Evolutionary conservation across 2,113 vertebrate genomes (phyloP).

Genomic region (Columba janthina): DNA sequence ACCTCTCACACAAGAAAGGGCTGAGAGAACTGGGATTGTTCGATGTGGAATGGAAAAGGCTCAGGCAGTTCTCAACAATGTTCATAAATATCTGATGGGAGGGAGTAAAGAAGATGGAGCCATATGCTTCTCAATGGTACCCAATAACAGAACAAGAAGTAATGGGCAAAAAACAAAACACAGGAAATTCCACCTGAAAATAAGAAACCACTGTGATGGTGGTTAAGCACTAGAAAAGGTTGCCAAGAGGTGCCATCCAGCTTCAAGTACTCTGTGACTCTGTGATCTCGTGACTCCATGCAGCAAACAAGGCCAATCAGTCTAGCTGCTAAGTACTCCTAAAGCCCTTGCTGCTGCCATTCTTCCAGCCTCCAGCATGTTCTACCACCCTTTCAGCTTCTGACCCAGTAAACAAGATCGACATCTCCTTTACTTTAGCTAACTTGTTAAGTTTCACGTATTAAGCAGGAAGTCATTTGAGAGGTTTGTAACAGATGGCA

Average conservation of each 20-base stretch:
- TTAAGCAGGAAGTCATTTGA: neutral
- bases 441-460: neutral
- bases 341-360: neutral
- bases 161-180: neutral
- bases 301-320: neutral
- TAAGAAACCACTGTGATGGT: neutral
- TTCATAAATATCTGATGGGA: neutral
- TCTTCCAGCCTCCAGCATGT: neutral
- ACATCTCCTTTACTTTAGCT: neutral
- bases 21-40: neutral
- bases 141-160: neutral
- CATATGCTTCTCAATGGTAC: neutral
- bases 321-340: neutral
- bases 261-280: neutral
- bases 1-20: neutral
- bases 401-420: neutral
- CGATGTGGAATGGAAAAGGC: neutral
- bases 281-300: neutral
- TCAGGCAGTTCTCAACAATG: neutral
- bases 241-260: neutral
- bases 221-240: neutral
- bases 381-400: neutral
- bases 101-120: neutral
- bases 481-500: neutral
- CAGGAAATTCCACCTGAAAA: neutral